Base-by-base conservation (phyloP, 2,888 invertebrate genomes). In the Cremastinae sp. region DNA sequence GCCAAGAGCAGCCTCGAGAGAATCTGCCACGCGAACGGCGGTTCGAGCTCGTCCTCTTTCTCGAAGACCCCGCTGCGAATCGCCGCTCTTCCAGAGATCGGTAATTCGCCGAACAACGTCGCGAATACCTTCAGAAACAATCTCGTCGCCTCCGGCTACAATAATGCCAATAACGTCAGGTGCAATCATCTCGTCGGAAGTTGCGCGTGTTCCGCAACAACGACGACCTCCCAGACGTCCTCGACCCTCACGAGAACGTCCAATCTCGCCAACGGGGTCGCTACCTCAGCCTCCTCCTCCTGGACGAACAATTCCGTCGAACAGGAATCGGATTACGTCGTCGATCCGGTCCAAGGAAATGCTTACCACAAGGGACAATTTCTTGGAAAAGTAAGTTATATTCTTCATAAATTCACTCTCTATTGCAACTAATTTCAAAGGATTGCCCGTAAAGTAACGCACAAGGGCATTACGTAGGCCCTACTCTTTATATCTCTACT, bases 361-460 rank as follows among this genome's bases (percentile, higher is more conserved):
- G 85, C 87, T 20, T 88, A 88, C 72, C 83, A 83, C 79, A 88
- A 87, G 56, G 88, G 88, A 64, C 86, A 85, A 28, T 83, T 88
- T 71, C 81, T 88, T 1, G 88, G 88, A 49, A 88, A 88, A 85
- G 88, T 88, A 69, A 79, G 81, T 58, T 5, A 10, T 45, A 9
- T 2, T 8, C 41, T 43, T 43, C 7, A 36, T 56, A 9, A 10
- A 10, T n/a, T 62, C 5, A 8, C 5, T 14, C 8, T 38, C 14
- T 69, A 45, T 18, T 8, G n/a, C 41, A 18, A 41, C 28, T 4
- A n/a, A 12, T 12, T 12, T 4, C 2, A 14, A 12, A 12, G 28
- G 7, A 10, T 12, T 12, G 12, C 12, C 14, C 38, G 22, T 12
- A 12, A 5, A 12, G 18, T 12, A 9, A 12, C 38, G 14, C 12